Percentiles rank a stretch among this genome's conserved stretches.
Conservation (phyloP, 2,113 vertebrate species). For the Ctenomys sociabilis region DNA sequence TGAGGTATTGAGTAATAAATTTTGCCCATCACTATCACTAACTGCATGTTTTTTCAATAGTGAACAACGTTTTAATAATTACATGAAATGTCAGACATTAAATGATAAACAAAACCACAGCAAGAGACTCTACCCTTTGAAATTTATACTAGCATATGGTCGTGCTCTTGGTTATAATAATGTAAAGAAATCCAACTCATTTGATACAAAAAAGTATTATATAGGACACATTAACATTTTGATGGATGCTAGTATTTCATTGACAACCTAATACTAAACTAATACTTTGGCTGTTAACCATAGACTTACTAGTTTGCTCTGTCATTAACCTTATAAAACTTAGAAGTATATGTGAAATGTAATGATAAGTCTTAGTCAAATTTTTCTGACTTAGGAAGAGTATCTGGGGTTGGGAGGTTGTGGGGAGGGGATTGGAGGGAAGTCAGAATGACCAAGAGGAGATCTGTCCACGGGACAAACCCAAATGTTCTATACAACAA, state of each 20-base stretch:
- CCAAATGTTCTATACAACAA: background rate
- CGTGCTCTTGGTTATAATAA: background rate
- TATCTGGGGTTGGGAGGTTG: background rate
- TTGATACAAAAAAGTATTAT: background rate
- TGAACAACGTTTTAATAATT: conserved; percentile 8
- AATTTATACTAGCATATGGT: conserved; percentile 8
- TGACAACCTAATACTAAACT: background rate
- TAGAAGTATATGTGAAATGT: background rate
- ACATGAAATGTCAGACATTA: background rate
- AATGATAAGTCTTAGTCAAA: conserved; percentile 8
- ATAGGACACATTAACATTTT: conserved; percentile 19
- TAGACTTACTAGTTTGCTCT: background rate
- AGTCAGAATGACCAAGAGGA: background rate
- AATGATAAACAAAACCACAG: background rate
- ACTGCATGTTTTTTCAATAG: background rate
- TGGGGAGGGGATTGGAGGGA: background rate
- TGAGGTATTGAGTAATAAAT: background rate
- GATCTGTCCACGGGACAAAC: background rate
- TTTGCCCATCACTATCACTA: background rate
- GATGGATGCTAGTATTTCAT: background rate
- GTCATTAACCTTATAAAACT: conserved; percentile 12
- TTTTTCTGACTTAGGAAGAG: background rate
- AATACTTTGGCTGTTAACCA: background rate
- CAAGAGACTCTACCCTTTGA: background rate
- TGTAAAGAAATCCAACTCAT: background rate